These are phyloP conservation scores for Coelopa pilipes DNA, from an alignment of 2,888 invertebrate genomes.

Conservation along the genomic window DNA sequence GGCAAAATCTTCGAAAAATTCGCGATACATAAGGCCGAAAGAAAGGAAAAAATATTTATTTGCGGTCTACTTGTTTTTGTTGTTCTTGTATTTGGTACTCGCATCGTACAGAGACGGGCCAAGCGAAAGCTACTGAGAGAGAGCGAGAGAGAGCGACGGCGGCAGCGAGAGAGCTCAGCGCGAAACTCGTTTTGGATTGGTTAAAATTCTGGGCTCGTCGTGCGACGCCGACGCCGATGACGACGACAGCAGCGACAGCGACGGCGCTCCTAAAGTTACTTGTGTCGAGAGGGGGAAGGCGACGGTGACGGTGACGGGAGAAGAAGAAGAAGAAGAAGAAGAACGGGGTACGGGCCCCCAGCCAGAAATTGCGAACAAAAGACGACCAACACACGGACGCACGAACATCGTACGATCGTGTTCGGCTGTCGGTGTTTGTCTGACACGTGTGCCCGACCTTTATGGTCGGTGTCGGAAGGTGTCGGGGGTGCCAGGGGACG, in stretches of 20 bases:
- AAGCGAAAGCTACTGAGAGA: not conserved
- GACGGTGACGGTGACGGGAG: too few species aligned
- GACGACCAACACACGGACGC: not conserved
- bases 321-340: too few species aligned
- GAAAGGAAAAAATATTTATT: not conserved
- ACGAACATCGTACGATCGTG: too few species aligned
- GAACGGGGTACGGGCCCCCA: too few species aligned
- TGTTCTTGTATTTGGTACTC: constrained; percentile 9
- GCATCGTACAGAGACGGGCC: not conserved
- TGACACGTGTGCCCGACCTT: too few species aligned
- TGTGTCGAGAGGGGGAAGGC: too few species aligned
- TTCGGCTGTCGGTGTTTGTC: too few species aligned
- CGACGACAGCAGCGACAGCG: too few species aligned
- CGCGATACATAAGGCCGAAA: not conserved
- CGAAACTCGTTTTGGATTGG: constrained; percentile 37
- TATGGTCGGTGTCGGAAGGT: too few species aligned
- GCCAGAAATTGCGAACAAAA: not conserved
- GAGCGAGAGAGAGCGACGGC: not conserved
- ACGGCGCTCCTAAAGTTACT: too few species aligned
- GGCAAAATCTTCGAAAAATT: constrained; percentile 4
- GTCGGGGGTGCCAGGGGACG: too few species aligned
- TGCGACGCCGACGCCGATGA: not conserved
- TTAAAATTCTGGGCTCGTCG: constrained; percentile 37
- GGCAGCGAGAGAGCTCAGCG: not conserved
- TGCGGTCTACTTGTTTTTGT: not conserved